phyloP scores from a whole-genome alignment of 2,888 invertebrate genomes.

The Apamea crenata region DNA sequence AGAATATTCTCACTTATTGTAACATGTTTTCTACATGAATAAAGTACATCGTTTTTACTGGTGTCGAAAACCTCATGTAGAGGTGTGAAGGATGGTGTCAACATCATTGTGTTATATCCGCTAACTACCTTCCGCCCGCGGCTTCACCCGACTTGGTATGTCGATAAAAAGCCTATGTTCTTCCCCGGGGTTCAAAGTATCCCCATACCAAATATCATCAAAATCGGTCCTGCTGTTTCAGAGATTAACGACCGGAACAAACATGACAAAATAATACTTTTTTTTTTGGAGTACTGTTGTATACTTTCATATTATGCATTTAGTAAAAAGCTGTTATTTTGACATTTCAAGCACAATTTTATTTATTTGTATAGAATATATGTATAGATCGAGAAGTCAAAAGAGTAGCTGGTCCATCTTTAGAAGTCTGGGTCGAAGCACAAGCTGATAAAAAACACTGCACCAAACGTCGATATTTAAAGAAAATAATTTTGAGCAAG shows the following conservation, averaged over 20 bases:
- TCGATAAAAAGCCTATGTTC: background rate
- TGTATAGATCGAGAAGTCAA: background rate
- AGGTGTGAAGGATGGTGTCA: background rate
- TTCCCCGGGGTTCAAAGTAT: background rate
- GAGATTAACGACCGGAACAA: background rate
- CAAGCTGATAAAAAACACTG: background rate
- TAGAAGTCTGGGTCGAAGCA: background rate
- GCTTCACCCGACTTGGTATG: background rate
- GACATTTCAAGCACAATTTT: too few species aligned
- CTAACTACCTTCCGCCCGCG: background rate
- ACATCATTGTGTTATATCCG: background rate
- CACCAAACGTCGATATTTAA: background rate
- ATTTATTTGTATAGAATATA: too few species aligned
- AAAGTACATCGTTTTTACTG: slow-evolving; percentile 14
- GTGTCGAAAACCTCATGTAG: background rate
- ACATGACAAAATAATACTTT: background rate
- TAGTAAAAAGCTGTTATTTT: too few species aligned
- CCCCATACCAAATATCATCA: background rate
- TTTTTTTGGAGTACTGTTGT: too few species aligned
- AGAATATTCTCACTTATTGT: slow-evolving; percentile 46
- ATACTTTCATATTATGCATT: too few species aligned
- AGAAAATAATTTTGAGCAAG: background rate
- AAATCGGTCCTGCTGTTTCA: background rate
- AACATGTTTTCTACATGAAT: slow-evolving; percentile 33
- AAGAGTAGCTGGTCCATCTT: background rate